Evolutionary conservation across 2,888 invertebrate species (phyloP).

Genomic region (Brachypterus glaber): DNA sequence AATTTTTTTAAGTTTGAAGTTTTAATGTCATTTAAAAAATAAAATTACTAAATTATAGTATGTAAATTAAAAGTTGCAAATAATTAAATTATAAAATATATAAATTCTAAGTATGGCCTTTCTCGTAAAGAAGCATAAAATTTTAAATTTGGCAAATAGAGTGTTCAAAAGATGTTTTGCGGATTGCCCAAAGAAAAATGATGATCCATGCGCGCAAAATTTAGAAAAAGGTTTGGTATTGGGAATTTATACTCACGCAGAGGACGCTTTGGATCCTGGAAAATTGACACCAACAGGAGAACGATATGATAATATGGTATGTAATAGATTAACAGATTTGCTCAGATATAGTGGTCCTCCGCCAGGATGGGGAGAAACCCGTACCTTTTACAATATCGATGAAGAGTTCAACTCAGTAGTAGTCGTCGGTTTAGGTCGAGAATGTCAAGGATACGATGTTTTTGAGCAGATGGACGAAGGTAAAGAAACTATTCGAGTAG

Average conservation of each 20-base stretch:
- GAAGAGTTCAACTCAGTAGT: conserved; percentile 56
- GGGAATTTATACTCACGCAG: conserved; percentile 52
- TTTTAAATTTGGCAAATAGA: too few relatives aligned
- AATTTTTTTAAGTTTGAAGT: too few relatives aligned
- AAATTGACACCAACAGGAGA: conserved; percentile 53
- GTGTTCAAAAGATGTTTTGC: too few relatives aligned
- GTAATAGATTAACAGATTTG: conserved; percentile 48
- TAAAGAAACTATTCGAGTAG: conserved; percentile 63
- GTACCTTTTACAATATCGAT: conserved; percentile 57
- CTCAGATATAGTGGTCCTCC: conserved; percentile 39
- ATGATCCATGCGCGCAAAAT: conserved; percentile 29
- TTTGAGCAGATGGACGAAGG: conserved; percentile 64
- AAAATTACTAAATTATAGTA: too few relatives aligned
- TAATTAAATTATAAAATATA: too few relatives aligned
- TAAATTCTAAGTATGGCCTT: too few relatives aligned
- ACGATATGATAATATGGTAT: conserved; percentile 47
- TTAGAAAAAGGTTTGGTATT: conserved; percentile 47
- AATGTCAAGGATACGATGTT: conserved; percentile 56
- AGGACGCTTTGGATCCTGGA: conserved; percentile 46
- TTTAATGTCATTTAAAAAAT: too few relatives aligned
- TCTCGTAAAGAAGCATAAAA: too few relatives aligned
- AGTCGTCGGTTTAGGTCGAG: conserved; percentile 64
- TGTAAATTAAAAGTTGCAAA: too few relatives aligned
- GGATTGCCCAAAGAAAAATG: conserved; percentile 4
- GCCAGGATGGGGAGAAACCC: conserved; percentile 46